Evolutionary conservation across 2,113 vertebrate genomes (phyloP).

Genomic region (Sialia sialis): DNA sequence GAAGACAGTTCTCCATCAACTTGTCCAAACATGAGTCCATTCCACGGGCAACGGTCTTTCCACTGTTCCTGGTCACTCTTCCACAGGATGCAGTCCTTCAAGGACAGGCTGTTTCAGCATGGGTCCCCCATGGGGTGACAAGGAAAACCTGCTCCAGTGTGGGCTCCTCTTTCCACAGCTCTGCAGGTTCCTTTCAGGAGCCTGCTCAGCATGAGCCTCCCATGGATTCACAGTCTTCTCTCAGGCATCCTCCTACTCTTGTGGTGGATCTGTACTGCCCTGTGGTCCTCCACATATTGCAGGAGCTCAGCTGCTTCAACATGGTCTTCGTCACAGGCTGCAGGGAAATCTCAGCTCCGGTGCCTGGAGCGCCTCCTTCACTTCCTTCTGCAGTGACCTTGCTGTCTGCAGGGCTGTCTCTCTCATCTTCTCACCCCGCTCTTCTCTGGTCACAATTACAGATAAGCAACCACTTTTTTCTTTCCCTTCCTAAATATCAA

Average conservation of each 20-base stretch:
- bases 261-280: too few relatives aligned
- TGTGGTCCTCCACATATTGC: not conserved
- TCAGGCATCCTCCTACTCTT: not conserved
- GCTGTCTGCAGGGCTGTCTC: not conserved
- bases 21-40: not conserved
- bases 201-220: not conserved
- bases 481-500: not conserved
- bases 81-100: not conserved
- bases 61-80: not conserved
- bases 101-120: accelerated
- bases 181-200: not conserved
- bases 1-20: not conserved
- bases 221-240: not conserved
- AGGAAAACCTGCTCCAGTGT: not conserved
- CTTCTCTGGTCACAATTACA: not conserved
- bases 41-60: not conserved
- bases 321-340: not conserved
- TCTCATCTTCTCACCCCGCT: not conserved
- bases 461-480: not conserved
- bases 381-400: not conserved
- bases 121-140: too few relatives aligned
- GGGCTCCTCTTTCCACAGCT: not conserved
- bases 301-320: not conserved
- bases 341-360: not conserved
- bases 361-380: not conserved